A percentile compares a stretch with the other conserved stretches of the same genome.
These are phyloP conservation scores for Microtus montanus DNA, from an alignment of 2,113 vertebrate species.

Conservation along the genomic window DNA sequence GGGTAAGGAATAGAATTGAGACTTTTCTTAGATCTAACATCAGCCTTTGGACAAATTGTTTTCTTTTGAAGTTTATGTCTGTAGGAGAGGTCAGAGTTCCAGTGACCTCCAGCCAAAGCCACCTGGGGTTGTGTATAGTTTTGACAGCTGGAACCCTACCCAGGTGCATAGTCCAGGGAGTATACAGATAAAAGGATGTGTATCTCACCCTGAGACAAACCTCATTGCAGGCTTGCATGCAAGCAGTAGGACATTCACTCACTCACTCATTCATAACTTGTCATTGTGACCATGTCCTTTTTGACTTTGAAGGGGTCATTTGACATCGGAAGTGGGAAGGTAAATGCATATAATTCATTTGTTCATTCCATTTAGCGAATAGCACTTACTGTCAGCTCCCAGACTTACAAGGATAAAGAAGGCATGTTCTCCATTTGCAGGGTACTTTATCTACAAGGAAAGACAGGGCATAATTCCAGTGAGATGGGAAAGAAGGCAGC, in stretches of 20 bases:
- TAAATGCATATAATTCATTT: neutral
- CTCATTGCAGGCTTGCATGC: neutral
- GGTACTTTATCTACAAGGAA: neutral
- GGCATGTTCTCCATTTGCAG: neutral
- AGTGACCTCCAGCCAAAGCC: neutral
- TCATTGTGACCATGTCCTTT: neutral
- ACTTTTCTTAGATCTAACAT: slow-evolving; percentile 54
- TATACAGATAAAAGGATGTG: neutral
- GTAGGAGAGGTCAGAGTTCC: neutral
- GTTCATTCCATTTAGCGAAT: neutral
- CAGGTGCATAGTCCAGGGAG: neutral
- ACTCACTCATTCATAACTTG: neutral
- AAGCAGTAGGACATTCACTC: neutral
- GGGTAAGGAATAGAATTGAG: slow-evolving; percentile 37
- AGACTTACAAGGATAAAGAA: slow-evolving; percentile 2
- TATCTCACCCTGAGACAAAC: neutral
- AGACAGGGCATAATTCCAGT: neutral
- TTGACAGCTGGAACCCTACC: slow-evolving; percentile 7
- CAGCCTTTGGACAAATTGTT: slow-evolving; percentile 50
- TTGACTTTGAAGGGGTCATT: neutral
- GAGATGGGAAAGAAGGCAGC: neutral
- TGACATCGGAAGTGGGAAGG: neutral
- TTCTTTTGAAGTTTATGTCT: slow-evolving; percentile 31
- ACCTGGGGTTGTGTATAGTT: neutral
- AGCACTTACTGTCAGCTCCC: neutral